Base-by-base conservation (phyloP, 2,888 invertebrate species). In the Euplagia quadripunctaria region DNA sequence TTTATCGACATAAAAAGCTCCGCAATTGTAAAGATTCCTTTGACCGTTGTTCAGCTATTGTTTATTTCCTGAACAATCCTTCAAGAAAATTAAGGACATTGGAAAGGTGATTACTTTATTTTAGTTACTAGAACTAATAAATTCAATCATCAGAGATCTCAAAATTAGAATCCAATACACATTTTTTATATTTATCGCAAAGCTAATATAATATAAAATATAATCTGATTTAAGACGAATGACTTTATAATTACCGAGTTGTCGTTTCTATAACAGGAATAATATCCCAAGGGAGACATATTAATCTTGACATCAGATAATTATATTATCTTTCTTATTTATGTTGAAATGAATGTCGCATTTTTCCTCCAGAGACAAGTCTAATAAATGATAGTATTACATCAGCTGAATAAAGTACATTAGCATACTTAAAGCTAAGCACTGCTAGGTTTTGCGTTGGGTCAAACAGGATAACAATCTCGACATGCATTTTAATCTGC, bases 181-280 rank as follows among this genome's bases (percentile, higher is more conserved):
- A 43, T 66, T 66, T 31, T 41, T 1, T 49, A n/a, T 66, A 49
- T 66, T 51, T 31, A 51, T 51, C 49, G 20, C 51, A 66, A 51
- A 66, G 31, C 17, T 66, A 31, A 66, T 46, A 51, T 51, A 16
- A 66, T 5, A 51, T 51, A 31, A 51, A 51, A 66, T 66, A 66
- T 66, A 41, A 66, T 66, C 51, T 31, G 41, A 66, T 51, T 51
- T 5, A 31, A 66, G 66, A 16, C 51, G 51, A 51, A 66, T 5
- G 51, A 66, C 41, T 51, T 66, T 77, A 70, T 77, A 78, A 72
- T 66, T 66, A 66, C 51, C 31, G 31, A 31, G 31, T 31, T 31
- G 31, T 51, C 41, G 17, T 51, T 66, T 66, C 49, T 61, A 1
- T 51, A 41, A 51, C 41, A 51, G 49, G 11, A 66, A 66, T 66